These are phyloP conservation scores for Cardiocondyla obscurior DNA, from an alignment of 1,140 invertebrate genomes.

Conservation along the genomic window DNA sequence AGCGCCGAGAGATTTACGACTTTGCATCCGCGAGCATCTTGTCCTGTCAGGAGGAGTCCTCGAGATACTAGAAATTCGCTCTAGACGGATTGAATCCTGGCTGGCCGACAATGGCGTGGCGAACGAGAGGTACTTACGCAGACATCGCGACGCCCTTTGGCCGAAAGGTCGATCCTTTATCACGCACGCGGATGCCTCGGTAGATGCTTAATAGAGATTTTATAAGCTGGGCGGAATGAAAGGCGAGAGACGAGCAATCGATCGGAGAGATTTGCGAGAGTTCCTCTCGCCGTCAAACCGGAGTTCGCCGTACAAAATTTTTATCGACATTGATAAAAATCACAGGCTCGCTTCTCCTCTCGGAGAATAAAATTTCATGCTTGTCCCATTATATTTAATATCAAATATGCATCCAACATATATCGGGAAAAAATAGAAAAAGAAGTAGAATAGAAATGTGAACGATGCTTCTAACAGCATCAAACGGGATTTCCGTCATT, in stretches of 20 bases:
- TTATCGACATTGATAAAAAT: neutral
- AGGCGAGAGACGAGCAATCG: neutral
- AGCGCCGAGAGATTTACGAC: slow-evolving; percentile 66
- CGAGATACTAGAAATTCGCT: slow-evolving; percentile 60
- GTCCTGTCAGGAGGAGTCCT: slow-evolving; percentile 31
- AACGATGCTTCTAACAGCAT: neutral
- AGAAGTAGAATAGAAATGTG: no score
- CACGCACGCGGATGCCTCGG: neutral
- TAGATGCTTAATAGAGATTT: slow-evolving; percentile 11
- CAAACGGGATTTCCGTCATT: neutral
- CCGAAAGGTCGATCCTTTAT: slow-evolving; percentile 1
- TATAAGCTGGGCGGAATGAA: neutral
- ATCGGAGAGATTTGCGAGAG: neutral
- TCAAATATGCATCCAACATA: neutral
- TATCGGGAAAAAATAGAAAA: neutral
- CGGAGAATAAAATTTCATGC: neutral
- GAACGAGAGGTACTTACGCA: slow-evolving; percentile 19
- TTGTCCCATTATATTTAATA: neutral
- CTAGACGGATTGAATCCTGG: slow-evolving; percentile 63
- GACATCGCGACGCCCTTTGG: slow-evolving; percentile 15
- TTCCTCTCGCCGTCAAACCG: slow-evolving; percentile 10
- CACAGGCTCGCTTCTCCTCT: no score
- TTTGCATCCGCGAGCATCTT: slow-evolving; percentile 66
- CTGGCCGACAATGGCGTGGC: slow-evolving; percentile 39
- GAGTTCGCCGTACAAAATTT: neutral